Conservation (phyloP, 2,888 invertebrate species). For the Julus scandinavius region DNA sequence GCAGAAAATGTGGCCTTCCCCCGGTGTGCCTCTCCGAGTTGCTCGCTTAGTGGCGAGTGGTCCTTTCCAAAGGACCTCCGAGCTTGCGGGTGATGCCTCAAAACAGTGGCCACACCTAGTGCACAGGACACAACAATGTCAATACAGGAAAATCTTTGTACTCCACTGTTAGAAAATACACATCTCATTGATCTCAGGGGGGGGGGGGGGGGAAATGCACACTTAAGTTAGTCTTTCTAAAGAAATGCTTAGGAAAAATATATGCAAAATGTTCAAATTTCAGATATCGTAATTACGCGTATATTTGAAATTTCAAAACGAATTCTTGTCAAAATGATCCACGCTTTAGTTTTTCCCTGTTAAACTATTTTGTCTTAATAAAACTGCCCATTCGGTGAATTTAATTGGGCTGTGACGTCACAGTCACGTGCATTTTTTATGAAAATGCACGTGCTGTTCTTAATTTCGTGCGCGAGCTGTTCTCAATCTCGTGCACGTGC, state of each 20-base stretch:
- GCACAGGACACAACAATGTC: conserved; percentile 37
- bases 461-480: no score
- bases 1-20: background rate
- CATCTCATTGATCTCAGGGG: background rate
- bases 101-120: background rate
- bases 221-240: no score
- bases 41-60: background rate
- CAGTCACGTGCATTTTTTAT: no score
- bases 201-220: background rate
- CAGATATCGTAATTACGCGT: background rate
- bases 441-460: no score
- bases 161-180: background rate
- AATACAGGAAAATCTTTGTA: conserved; percentile 4
- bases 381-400: no score
- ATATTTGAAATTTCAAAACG: background rate
- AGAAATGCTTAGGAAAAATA: no score
- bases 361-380: no score
- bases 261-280: background rate
- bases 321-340: background rate
- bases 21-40: background rate
- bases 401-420: no score
- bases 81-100: background rate
- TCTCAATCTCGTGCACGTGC: no score
- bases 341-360: no score
- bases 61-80: background rate